Base-by-base conservation (phyloP, 1,140 invertebrate genomes). In the Dendroctonus valens region DNA sequence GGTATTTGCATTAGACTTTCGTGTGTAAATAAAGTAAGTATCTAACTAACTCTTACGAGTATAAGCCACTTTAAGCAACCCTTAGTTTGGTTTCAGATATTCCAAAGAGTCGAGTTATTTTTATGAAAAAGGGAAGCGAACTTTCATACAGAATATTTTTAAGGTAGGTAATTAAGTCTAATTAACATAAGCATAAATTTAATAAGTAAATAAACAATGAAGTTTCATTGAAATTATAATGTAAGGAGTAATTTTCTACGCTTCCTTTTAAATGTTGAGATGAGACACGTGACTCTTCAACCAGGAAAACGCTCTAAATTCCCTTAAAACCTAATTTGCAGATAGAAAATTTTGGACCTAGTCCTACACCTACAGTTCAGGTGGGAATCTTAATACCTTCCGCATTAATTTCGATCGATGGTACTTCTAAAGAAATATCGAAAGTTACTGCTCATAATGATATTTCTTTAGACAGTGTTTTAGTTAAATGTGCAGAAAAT, bases 341-440 rank as follows among this genome's bases (percentile, higher is more conserved):
- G 64, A 72, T 82, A 14, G 76, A 78, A 68, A 81, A 80, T 67
- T 77, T 78, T 57, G 80, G 79, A 26, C 49, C 52, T 2, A 81
- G 78, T 75, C 75, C 78, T 9, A 74, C 80, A 7, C 48, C 39
- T 38, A 15, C 14, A 6, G 14, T 65, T 4, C 8, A 59, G 15
- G 12, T 50, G 38, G 9, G 42, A 7, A 42, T 65, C 12, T 52
- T 51, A 6, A 12, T 65, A 14, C 64, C 55, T 11, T 52, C 50
- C 14, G 52, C 51, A 59, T 5, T 65, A 3, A 46, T 14, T 46
- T 46, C 44, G 4, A 46, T 46, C 12, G 12, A 9, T 14, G 12
- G 12, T 4, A 11, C 44, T 46, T 2, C 44, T 46, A 26, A 26
- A 12, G 44, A 12, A 12, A 11, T 46, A 12, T 46, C 44, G 12